Base-by-base conservation (phyloP, 2,113 vertebrate species). In the Arothron firmamentum region DNA sequence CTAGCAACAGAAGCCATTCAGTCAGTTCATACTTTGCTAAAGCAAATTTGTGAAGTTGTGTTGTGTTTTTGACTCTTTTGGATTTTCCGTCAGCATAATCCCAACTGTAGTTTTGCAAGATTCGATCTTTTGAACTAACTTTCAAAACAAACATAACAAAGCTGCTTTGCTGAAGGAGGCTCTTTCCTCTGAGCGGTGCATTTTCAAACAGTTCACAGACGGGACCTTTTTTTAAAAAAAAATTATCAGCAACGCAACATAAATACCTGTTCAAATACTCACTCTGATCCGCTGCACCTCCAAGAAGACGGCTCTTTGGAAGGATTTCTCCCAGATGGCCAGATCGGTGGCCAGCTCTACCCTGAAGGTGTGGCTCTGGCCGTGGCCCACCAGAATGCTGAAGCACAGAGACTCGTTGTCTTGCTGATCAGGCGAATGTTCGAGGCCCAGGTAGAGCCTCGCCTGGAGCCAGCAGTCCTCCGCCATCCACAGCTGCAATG, bases 231-330 rank as follows among this genome's bases (percentile, higher is more conserved):
- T 28, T 28, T 28, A 28, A n/a, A n/a, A n/a, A n/a, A n/a, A n/a
- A 28, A 4, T 28, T 28, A 28, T 6, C 25, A 43, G 11, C 13
- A 45, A 45, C 43, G 43, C 3, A 17, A 13, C 13, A 45, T 13
- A 17, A 13, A 17, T 3, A 17, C 13, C 43, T 13, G 43, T 17
- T 13, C 56, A 23, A 23, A 23, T 23, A 90, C 94, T 94, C 84
- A 96, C 96, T 86, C 90, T 85, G 18, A 88, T 90, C 83, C 94
- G 92, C 81, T 95, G 96, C 58, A 98, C 95, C 78, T 97, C 95
- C 90, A 92, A 74, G 89, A 94, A 98, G 54, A 93, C 92, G 0
- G 95, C 94, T 88, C 87, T 94, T 81, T 97, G 95, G 85, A 97
- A 98, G 14, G 93, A 90, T 82, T 90, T 94, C 83, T 97, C 96